A percentile compares a stretch with the other conserved stretches of the same genome.
These are phyloP conservation scores for Schrankia costaestrigalis DNA, from an alignment of 2,888 invertebrate species.

Conservation along the genomic window DNA sequence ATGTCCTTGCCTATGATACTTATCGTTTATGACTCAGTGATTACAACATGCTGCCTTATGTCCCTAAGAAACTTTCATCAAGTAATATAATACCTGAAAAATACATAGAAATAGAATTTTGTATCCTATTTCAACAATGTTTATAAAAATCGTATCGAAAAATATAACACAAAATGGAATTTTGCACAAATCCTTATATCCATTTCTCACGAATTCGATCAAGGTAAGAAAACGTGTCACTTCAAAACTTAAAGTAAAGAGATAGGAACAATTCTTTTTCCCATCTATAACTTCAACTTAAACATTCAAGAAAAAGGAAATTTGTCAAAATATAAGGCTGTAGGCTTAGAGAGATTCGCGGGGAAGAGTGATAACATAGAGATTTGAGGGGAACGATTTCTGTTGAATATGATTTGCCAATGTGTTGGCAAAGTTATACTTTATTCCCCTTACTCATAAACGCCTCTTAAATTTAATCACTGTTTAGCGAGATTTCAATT, in stretches of 20 bases:
- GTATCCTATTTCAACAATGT: background rate
- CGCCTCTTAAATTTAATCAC: no score
- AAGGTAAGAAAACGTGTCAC: conserved; percentile 3
- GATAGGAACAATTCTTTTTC: conserved; percentile 4
- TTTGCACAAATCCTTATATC: conserved; percentile 4
- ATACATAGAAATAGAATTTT: background rate
- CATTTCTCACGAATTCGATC: conserved; percentile 8
- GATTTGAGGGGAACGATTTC: no score
- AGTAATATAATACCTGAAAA: background rate
- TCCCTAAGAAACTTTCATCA: no score
- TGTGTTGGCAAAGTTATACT: no score
- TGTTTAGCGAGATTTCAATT: no score
- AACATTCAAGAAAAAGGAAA: conserved; percentile 18
- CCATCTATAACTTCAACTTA: conserved; percentile 10
- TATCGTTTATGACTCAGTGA: no score
- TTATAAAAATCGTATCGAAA: background rate
- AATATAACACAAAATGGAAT: conserved; percentile 4
- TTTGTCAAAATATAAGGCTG: conserved; percentile 29
- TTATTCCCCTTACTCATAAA: no score
- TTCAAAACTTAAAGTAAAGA: conserved; percentile 4
- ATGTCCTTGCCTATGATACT: background rate
- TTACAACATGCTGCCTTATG: no score
- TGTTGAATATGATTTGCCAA: no score
- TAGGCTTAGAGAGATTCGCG: conserved; percentile 32
- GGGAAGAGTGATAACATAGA: no score